Percentiles rank a stretch among this genome's conserved stretches.
These are phyloP conservation scores for Stegostoma tigrinum DNA, from an alignment of 2,113 vertebrate species.

Conservation along the genomic window DNA sequence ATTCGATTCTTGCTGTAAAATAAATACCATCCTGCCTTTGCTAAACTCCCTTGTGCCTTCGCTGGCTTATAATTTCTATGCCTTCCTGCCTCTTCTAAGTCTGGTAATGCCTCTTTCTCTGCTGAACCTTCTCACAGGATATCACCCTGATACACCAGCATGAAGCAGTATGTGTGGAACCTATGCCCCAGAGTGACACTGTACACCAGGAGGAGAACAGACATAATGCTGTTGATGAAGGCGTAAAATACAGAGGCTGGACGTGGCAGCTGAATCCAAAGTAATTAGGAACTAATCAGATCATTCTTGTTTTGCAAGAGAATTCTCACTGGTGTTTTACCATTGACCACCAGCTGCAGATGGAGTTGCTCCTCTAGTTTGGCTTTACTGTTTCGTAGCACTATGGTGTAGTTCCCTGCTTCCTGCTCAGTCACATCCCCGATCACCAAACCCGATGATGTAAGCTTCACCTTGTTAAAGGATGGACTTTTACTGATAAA, in stretches of 20 bases:
- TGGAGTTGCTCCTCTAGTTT: constrained; percentile 68
- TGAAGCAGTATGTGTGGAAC: background rate
- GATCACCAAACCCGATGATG: constrained; percentile 77
- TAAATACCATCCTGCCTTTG: too few species aligned
- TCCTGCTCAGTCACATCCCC: constrained; percentile 79
- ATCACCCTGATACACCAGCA: background rate
- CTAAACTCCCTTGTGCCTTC: too few species aligned
- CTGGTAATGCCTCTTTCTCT: too few species aligned
- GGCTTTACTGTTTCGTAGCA: constrained; percentile 69
- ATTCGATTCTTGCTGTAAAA: too few species aligned
- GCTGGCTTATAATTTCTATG: too few species aligned
- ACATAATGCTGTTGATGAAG: background rate
- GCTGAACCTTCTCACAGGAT: too few species aligned
- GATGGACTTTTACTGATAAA: constrained; percentile 62
- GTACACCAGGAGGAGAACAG: background rate
- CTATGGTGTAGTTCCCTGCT: constrained; percentile 69
- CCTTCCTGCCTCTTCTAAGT: too few species aligned
- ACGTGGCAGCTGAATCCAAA: background rate
- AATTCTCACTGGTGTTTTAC: constrained; percentile 52
- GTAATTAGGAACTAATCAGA: background rate
- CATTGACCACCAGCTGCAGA: constrained; percentile 79
- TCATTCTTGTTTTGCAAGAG: background rate
- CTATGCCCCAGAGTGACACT: background rate
- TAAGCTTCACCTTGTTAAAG: constrained; percentile 64
- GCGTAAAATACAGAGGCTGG: background rate